Evolutionary conservation across 1,140 invertebrate genomes (phyloP).

Genomic region (Bradynema listronoti): DNA sequence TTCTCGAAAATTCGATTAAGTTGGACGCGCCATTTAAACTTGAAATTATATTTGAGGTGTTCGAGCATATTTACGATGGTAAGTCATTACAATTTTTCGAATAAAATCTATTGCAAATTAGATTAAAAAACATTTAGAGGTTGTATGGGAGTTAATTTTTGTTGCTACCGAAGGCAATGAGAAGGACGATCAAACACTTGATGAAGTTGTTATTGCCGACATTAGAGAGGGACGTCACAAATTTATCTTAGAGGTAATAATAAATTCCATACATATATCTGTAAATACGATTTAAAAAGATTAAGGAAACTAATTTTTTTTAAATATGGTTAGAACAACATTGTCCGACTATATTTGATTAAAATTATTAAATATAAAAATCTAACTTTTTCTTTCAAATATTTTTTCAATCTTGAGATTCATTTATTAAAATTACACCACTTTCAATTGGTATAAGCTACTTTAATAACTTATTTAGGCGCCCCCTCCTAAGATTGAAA

Average conservation of each 20-base stretch:
- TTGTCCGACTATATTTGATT: no score
- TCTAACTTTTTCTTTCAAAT: no score
- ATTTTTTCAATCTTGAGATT: slow-evolving; percentile 9
- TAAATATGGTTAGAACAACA: no score
- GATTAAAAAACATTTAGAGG: slow-evolving; percentile 12
- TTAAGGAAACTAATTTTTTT: slow-evolving; percentile 67
- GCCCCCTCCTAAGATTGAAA: slow-evolving; percentile 81
- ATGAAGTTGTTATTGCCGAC: slow-evolving; percentile 92
- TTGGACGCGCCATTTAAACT: slow-evolving; percentile 41
- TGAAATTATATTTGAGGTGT: slow-evolving; percentile 52
- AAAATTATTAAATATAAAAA: slow-evolving; percentile 10
- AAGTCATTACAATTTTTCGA: background rate
- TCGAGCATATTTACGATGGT: slow-evolving; percentile 44
- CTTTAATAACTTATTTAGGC: no score
- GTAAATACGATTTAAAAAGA: no score
- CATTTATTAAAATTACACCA: no score
- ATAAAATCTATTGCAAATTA: background rate
- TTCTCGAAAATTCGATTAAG: slow-evolving; percentile 39
- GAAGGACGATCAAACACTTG: slow-evolving; percentile 69
- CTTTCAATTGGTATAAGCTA: no score
- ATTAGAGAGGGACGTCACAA: slow-evolving; percentile 93
- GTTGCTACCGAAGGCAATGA: slow-evolving; percentile 67
- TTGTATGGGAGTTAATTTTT: slow-evolving; percentile 38
- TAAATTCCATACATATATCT: no score
- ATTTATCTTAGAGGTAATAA: slow-evolving; percentile 85